Evolutionary conservation across 2,888 invertebrate species (phyloP).

Genomic region (Apodemia zela): DNA sequence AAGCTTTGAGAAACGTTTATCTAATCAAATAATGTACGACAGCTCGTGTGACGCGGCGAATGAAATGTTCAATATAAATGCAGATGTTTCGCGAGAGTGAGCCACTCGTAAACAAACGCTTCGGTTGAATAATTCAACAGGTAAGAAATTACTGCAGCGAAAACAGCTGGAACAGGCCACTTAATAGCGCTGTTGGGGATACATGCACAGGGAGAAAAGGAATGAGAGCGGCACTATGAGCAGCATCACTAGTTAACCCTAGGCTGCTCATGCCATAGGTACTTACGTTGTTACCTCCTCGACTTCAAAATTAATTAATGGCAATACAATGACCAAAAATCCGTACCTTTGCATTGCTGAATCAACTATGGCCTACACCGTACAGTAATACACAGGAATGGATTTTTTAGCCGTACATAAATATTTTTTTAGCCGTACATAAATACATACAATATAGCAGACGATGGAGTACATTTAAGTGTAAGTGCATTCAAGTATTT

Average conservation of each 20-base stretch:
- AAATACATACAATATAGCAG: too few relatives aligned
- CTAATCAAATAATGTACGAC: neutral
- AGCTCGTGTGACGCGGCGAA: conserved; percentile 8
- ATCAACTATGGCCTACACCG: too few relatives aligned
- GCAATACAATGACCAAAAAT: too few relatives aligned
- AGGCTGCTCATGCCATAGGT: neutral
- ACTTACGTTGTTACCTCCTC: too few relatives aligned
- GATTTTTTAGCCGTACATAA: too few relatives aligned
- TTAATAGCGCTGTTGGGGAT: neutral
- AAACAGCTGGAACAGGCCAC: conserved; percentile 8
- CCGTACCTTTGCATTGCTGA: too few relatives aligned
- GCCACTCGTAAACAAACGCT: conserved; percentile 18
- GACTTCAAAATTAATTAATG: too few relatives aligned
- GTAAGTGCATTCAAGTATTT: too few relatives aligned
- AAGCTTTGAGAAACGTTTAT: neutral
- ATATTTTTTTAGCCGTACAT: too few relatives aligned
- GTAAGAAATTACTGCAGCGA: conserved; percentile 17
- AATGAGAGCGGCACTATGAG: neutral
- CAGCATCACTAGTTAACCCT: neutral
- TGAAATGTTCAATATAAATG: conserved; percentile 29
- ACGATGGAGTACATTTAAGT: too few relatives aligned
- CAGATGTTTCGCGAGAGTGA: conserved; percentile 23
- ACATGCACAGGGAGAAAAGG: neutral
- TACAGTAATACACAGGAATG: too few relatives aligned
- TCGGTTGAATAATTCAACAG: conserved; percentile 21